phyloP scores from a whole-genome alignment of 2,113 vertebrate species.

The Plectropomus leopardus region DNA sequence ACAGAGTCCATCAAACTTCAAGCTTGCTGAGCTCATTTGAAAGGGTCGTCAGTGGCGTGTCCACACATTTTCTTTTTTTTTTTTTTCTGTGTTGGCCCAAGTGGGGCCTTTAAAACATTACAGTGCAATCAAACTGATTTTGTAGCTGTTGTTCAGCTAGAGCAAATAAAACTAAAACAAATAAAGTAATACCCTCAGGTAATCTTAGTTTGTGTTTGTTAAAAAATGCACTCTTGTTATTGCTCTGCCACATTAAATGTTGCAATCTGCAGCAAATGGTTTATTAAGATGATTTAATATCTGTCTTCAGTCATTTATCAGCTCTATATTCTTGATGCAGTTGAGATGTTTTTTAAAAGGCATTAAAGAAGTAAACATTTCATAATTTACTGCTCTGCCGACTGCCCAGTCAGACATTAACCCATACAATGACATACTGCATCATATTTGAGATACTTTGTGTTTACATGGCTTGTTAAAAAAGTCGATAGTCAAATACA shows the following conservation, averaged over 20 bases:
- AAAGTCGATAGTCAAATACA: slow-evolving; percentile 3
- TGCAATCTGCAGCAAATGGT: not conserved
- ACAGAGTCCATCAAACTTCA: not conserved
- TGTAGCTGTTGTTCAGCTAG: too few species aligned
- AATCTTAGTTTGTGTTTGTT: not conserved
- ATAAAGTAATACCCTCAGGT: too few species aligned
- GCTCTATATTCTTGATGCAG: not conserved
- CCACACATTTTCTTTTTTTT: too few species aligned
- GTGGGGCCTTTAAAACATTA: too few species aligned
- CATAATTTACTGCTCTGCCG: not conserved
- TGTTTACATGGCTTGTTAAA: slow-evolving; percentile 1
- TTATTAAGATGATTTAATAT: not conserved
- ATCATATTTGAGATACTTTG: not conserved
- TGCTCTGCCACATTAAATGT: not conserved
- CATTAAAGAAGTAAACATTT: not conserved
- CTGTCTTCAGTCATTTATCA: not conserved
- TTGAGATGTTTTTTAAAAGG: not conserved
- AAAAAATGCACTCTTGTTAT: not conserved
- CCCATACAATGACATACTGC: not conserved
- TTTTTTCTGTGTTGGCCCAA: too few species aligned
- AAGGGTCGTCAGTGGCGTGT: too few species aligned
- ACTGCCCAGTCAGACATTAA: not conserved
- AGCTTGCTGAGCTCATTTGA: too few species aligned
- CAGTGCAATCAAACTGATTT: too few species aligned
- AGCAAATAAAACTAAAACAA: too few species aligned